Conservation (phyloP, 2,888 invertebrate genomes). For the Galerucella nymphaeae region DNA sequence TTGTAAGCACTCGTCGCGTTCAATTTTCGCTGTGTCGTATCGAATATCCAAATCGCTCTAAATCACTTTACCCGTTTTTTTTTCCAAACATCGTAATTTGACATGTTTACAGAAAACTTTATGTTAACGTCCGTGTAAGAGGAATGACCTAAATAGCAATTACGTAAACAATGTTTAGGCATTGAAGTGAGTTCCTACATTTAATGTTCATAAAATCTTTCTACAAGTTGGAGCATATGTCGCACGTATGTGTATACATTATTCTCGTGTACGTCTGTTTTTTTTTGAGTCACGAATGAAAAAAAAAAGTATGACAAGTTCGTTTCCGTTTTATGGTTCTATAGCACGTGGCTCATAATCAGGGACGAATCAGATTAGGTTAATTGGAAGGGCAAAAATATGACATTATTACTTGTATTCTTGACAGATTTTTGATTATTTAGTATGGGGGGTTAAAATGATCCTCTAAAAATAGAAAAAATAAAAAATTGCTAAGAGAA, state of each 20-base stretch:
- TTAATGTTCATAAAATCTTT: slow-evolving; percentile 44
- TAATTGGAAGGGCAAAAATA: not conserved
- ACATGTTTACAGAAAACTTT: slow-evolving; percentile 13
- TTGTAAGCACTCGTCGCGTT: not conserved
- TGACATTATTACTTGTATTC: not conserved
- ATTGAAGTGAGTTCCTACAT: slow-evolving; percentile 17
- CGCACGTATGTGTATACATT: slow-evolving; percentile 46
- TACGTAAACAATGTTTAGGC: slow-evolving; percentile 15
- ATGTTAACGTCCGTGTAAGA: slow-evolving; percentile 2
- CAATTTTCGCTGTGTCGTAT: not conserved
- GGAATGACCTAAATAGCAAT: slow-evolving; percentile 19
- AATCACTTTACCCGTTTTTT: not conserved
- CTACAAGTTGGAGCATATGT: slow-evolving; percentile 46
- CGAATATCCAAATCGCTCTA: not conserved
- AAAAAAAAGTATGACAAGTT: slow-evolving; percentile 53
- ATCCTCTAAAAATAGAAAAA: too few relatives aligned
- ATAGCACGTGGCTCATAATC: slow-evolving; percentile 51
- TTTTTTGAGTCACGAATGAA: slow-evolving; percentile 19
- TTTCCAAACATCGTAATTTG: slow-evolving; percentile 4
- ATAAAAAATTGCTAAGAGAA: too few relatives aligned
- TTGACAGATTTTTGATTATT: too few relatives aligned
- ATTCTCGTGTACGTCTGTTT: slow-evolving; percentile 37
- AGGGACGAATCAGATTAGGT: slow-evolving; percentile 11
- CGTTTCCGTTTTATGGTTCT: slow-evolving; percentile 55
- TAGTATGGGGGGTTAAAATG: too few relatives aligned